Percentiles rank a stretch among this genome's conserved stretches.
Evolutionary conservation across 2,888 invertebrate genomes (phyloP).

Genomic region (Lissocephala sabroskyi): DNA sequence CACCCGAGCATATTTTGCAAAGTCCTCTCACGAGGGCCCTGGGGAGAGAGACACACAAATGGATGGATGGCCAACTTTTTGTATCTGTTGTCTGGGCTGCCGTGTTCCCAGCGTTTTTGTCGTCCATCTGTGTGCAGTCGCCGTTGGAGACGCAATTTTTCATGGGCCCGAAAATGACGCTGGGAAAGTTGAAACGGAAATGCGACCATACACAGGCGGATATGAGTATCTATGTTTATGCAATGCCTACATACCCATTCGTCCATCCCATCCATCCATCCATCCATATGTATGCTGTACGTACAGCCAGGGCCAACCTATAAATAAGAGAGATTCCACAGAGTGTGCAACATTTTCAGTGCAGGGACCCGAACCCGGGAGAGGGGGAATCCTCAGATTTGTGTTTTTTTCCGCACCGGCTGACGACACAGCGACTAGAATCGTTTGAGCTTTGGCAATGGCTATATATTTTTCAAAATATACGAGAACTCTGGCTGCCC

Average conservation of each 20-base stretch:
- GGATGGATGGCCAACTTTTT: constrained; percentile 21
- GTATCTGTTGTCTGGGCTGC: constrained; percentile 2
- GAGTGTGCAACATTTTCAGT: constrained; percentile 40
- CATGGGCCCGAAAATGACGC: constrained; percentile 21
- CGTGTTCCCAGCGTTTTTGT: background rate
- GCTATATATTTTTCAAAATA: constrained; percentile 31
- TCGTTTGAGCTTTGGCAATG: constrained; percentile 3
- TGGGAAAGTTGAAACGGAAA: constrained; percentile 58
- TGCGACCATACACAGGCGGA: constrained; percentile 64
- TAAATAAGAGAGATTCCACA: constrained; percentile 46
- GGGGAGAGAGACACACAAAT: background rate
- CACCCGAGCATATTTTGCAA: constrained; percentile 56
- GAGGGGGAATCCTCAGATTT: no score
- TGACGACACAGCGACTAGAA: constrained; percentile 18
- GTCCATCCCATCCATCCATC: no score
- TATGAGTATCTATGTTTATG: constrained; percentile 39
- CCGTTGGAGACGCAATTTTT: constrained; percentile 27
- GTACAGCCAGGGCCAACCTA: constrained; percentile 41
- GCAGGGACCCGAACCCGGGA: constrained; percentile 19
- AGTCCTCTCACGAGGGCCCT: constrained; percentile 17
- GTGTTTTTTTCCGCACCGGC: constrained; percentile 40
- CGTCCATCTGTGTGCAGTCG: no score
- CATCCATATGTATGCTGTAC: no score
- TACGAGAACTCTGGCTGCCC: constrained; percentile 46
- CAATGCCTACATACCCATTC: no score